Percentiles rank a stretch among this genome's conserved stretches.
These are phyloP conservation scores for Apamea anceps DNA, from an alignment of 2,888 invertebrate species.

Conservation along the genomic window DNA sequence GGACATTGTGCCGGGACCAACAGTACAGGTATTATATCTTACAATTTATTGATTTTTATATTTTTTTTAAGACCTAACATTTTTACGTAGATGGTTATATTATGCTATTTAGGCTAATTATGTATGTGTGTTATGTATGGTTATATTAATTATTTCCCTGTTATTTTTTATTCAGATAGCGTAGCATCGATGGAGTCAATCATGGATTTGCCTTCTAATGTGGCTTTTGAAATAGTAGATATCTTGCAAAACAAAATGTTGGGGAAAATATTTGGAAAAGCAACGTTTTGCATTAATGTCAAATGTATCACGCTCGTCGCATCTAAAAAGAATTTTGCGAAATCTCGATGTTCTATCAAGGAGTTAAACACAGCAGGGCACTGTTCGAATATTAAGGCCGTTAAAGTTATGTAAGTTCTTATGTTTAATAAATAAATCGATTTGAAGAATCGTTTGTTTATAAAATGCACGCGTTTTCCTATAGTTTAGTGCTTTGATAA, in stretches of 20 bases:
- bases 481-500: conserved; percentile 55
- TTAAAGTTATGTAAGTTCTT: conserved; percentile 75
- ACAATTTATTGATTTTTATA: background rate
- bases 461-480: conserved; percentile 49
- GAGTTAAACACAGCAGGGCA: conserved; percentile 79
- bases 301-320: conserved; percentile 83
- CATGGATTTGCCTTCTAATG: conserved; percentile 85
- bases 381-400: conserved; percentile 79
- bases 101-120: background rate
- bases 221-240: conserved; percentile 85
- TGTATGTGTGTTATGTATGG: too few species aligned
- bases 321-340: conserved; percentile 81
- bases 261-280: conserved; percentile 85
- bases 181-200: conserved; percentile 83
- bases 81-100: background rate
- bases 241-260: conserved; percentile 84
- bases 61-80: background rate
- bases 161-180: conserved; percentile 81
- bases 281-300: conserved; percentile 82
- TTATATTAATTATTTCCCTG: conserved; percentile 18
- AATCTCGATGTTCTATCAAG: conserved; percentile 81
- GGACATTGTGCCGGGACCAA: conserved; percentile 85
- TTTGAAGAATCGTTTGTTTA: conserved; percentile 68
- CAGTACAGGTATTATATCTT: conserved; percentile 75
- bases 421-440: conserved; percentile 76